Evolutionary conservation across 64 coral and sea anemone species (phyloP).

Genomic region (Actinia equina): DNA sequence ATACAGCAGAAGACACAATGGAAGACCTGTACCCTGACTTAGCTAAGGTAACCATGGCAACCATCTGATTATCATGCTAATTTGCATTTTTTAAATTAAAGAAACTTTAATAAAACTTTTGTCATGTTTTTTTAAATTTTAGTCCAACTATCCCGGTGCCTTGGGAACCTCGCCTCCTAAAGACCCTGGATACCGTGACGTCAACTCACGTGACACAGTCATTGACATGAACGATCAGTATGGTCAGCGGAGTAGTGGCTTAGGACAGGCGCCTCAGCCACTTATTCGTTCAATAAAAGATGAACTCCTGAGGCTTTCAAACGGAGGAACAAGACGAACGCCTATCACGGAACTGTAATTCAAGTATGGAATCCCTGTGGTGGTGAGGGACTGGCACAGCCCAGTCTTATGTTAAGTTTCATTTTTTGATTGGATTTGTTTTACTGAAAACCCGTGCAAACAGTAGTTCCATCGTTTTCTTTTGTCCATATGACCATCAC

Average conservation of each 20-base stretch:
- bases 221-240: constrained; percentile 48
- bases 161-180: constrained; percentile 75
- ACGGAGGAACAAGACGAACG: constrained; percentile 65
- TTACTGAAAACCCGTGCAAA: too few relatives aligned
- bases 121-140: constrained; percentile 5
- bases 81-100: neutral
- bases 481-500: too few relatives aligned
- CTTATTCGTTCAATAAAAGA: constrained; percentile 86
- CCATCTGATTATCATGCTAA: too few relatives aligned
- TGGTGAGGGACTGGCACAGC: neutral
- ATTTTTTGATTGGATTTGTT: too few relatives aligned
- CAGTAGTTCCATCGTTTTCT: too few relatives aligned
- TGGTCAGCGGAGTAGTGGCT: constrained; percentile 39
- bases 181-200: constrained; percentile 54
- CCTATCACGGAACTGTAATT: constrained; percentile 82
- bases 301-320: constrained; percentile 71
- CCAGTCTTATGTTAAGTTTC: neutral
- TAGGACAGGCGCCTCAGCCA: constrained; percentile 80
- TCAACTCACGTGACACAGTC: constrained; percentile 68
- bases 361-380: neutral
- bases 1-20: constrained; percentile 75
- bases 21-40: constrained; percentile 74
- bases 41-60: constrained; percentile 37
- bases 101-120: neutral
- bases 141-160: constrained; percentile 74